Conservation (phyloP, 2,888 invertebrate species). For the Dynastes hyllus region DNA sequence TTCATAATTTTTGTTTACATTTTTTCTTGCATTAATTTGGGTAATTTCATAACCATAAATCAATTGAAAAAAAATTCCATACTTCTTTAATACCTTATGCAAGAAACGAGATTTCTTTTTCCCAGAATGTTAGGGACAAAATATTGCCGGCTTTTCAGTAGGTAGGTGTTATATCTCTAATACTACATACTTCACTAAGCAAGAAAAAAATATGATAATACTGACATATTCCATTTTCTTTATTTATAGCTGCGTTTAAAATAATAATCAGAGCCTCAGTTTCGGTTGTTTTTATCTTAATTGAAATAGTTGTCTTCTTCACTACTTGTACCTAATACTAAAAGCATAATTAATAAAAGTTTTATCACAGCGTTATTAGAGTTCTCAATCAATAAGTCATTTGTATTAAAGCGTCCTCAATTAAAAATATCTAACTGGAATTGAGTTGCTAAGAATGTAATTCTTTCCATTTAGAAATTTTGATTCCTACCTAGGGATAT, state of each 20-base stretch:
- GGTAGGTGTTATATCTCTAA: too few species aligned
- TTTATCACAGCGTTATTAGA: conserved; percentile 14
- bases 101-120: too few species aligned
- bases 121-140: too few species aligned
- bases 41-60: too few species aligned
- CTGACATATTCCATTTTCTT: conserved; percentile 19
- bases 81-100: too few species aligned
- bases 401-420: not conserved
- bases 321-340: not conserved
- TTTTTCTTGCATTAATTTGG: not conserved
- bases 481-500: too few species aligned
- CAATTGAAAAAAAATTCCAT: too few species aligned
- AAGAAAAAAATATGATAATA: not conserved
- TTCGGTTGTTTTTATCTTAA: conserved; percentile 6
- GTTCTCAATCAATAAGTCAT: not conserved
- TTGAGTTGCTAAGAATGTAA: too few species aligned
- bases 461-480: too few species aligned
- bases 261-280: not conserved
- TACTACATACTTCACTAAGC: too few species aligned
- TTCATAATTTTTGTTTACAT: not conserved
- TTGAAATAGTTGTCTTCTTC: not conserved
- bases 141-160: too few species aligned
- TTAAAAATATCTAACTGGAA: too few species aligned
- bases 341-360: conserved; percentile 15
- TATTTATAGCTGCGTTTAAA: conserved; percentile 7